These are phyloP conservation scores for Xestobium rufovillosum DNA, from an alignment of 2,888 invertebrate genomes.

Conservation along the genomic window DNA sequence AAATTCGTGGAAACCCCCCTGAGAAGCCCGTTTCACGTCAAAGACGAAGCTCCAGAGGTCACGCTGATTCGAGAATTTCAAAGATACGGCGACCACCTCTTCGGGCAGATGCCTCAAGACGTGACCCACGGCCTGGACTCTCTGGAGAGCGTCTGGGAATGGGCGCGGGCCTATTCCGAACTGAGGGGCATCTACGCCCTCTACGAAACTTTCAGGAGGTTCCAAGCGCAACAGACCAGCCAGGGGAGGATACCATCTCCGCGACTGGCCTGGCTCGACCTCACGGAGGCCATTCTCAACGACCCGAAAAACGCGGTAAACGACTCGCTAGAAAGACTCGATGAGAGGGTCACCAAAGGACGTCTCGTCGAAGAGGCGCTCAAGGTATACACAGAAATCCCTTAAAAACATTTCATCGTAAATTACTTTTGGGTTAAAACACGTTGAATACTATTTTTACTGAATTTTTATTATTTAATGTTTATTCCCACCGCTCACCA, in stretches of 20 bases:
- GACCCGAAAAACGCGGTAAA: conserved; percentile 55
- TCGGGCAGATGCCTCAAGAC: conserved; percentile 28
- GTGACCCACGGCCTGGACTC: conserved; percentile 25
- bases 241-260: conserved; percentile 38
- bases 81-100: conserved; percentile 48
- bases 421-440: no score
- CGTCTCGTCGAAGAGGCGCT: conserved; percentile 57
- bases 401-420: no score
- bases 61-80: conserved; percentile 53
- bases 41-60: conserved; percentile 42
- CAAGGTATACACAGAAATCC: no score
- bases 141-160: conserved; percentile 52
- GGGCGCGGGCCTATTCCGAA: conserved; percentile 55
- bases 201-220: conserved; percentile 59
- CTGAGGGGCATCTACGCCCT: conserved; percentile 56
- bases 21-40: no score
- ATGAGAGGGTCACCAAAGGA: conserved; percentile 54
- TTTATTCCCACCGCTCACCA: no score
- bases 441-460: no score
- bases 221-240: conserved; percentile 44
- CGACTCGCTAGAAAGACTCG: conserved; percentile 51
- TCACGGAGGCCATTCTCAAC: conserved; percentile 57
- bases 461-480: no score
- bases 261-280: conserved; percentile 52
- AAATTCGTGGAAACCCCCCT: no score